These are phyloP conservation scores for Gadus chalcogrammus DNA, from an alignment of 2,113 vertebrate species.

Conservation along the genomic window DNA sequence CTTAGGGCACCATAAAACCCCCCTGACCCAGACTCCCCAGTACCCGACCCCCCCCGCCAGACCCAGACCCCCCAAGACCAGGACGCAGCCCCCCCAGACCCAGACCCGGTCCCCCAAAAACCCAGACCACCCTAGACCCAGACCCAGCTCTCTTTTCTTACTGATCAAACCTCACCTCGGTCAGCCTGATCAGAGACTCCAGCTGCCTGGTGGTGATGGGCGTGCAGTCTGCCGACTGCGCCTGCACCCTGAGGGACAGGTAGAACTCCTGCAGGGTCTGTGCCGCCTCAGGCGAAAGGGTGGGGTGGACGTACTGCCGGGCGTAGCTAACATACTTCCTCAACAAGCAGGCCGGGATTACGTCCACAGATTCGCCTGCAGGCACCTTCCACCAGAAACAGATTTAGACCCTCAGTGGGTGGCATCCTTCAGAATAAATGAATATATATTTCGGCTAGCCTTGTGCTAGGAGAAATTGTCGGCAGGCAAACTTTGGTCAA, in stretches of 20 bases:
- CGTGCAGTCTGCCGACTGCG: constrained; percentile 79
- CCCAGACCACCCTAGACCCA: constrained; percentile 69
- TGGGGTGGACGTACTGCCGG: constrained; percentile 88
- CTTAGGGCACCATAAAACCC: too few species aligned
- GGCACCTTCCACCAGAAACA: constrained; percentile 65
- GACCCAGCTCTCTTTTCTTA: too few species aligned
- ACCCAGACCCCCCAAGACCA: too few species aligned
- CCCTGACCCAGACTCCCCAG: too few species aligned
- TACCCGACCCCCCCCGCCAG: too few species aligned
- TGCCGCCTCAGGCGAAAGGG: constrained; percentile 83
- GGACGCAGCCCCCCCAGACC: too few species aligned
- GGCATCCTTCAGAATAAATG: too few species aligned
- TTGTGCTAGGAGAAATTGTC: too few species aligned
- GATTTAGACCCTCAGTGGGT: too few species aligned
- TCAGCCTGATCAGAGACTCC: constrained; percentile 91
- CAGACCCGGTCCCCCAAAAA: constrained; percentile 32
- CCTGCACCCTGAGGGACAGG: constrained; percentile 87
- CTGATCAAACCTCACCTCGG: constrained; percentile 73
- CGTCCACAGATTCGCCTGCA: constrained; percentile 81
- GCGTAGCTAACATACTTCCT: constrained; percentile 95
- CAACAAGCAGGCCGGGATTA: constrained; percentile 85
- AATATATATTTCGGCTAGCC: too few species aligned
- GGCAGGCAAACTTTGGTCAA: too few species aligned
- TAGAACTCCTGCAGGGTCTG: constrained; percentile 90
- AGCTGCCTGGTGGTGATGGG: constrained; percentile 97